These are phyloP conservation scores for Drosophila hydei DNA, from an alignment of 1,140 invertebrate genomes.

Conservation along the genomic window DNA sequence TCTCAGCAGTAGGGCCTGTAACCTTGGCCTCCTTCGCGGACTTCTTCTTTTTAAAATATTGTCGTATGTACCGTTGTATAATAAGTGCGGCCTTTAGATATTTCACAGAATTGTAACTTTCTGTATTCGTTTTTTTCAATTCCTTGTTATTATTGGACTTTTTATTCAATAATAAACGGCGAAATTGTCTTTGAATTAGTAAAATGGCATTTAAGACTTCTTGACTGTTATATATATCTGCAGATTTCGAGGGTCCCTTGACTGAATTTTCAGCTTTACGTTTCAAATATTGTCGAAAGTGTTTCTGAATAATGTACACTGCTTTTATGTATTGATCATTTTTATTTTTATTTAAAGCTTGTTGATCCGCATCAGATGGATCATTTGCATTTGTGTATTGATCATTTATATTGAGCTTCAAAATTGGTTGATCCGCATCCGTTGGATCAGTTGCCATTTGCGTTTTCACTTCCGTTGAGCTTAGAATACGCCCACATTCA, in stretches of 20 bases:
- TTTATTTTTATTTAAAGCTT: not conserved
- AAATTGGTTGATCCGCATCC: not conserved
- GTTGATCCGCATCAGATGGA: not conserved
- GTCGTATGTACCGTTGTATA: constrained; percentile 58
- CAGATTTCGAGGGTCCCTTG: not conserved
- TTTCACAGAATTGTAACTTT: constrained; percentile 27
- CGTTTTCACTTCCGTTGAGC: constrained; percentile 8
- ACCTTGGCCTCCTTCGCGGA: not conserved
- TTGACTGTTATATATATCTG: constrained; percentile 26
- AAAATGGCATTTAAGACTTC: constrained; percentile 56
- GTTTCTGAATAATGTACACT: constrained; percentile 59
- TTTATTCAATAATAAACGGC: constrained; percentile 43
- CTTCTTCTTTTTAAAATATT: constrained; percentile 46
- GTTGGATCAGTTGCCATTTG: not conserved
- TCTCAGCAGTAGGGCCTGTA: constrained; percentile 11
- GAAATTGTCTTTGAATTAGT: constrained; percentile 63
- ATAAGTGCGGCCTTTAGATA: constrained; percentile 54
- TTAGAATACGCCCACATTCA: constrained; percentile 52
- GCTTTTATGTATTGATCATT: constrained; percentile 40
- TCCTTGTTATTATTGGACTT: constrained; percentile 16
- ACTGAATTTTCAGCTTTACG: constrained; percentile 17
- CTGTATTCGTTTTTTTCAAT: not conserved
- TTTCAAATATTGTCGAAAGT: constrained; percentile 56
- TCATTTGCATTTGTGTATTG: not conserved
- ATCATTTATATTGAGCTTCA: too few relatives aligned